Percentiles rank a stretch among this genome's conserved stretches.
Evolutionary conservation across 2,113 vertebrate species (phyloP).

Genomic region (Laticauda laticaudata): DNA sequence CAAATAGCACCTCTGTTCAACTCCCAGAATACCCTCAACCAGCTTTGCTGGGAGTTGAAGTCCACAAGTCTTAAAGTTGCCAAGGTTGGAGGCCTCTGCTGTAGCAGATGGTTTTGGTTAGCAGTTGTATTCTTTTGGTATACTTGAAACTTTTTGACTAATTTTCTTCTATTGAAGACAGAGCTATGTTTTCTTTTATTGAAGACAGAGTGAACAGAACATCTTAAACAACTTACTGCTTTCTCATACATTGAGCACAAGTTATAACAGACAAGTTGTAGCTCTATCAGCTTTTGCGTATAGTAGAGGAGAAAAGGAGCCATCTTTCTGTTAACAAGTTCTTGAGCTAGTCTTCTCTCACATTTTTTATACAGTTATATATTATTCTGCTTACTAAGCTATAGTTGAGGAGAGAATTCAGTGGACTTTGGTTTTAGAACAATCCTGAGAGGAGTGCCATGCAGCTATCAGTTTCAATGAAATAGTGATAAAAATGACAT

Average conservation of each 20-base stretch:
- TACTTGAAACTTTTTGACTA: neutral
- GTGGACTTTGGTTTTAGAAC: neutral
- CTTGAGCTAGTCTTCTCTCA: neutral
- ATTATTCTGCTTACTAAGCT: neutral
- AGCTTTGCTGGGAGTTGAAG: too few species aligned
- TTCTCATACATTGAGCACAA: neutral
- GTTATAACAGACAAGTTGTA: neutral
- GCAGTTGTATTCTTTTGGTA: neutral
- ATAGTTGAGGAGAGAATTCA: neutral
- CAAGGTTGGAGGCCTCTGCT: too few species aligned
- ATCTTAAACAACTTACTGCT: neutral
- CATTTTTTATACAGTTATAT: neutral
- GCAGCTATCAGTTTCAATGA: neutral
- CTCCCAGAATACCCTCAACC: too few species aligned
- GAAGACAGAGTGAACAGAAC: neutral
- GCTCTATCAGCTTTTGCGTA: neutral
- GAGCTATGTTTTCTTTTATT: neutral
- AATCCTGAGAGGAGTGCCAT: neutral
- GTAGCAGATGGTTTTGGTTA: neutral
- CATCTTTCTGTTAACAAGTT: neutral
- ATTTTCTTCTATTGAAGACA: neutral
- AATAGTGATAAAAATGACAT: neutral
- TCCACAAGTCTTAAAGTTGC: too few species aligned
- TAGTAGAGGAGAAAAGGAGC: neutral
- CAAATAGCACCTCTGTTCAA: too few species aligned